These are phyloP conservation scores for Rostratula benghalensis DNA, from an alignment of 2,113 vertebrate genomes.

Conservation along the genomic window DNA sequence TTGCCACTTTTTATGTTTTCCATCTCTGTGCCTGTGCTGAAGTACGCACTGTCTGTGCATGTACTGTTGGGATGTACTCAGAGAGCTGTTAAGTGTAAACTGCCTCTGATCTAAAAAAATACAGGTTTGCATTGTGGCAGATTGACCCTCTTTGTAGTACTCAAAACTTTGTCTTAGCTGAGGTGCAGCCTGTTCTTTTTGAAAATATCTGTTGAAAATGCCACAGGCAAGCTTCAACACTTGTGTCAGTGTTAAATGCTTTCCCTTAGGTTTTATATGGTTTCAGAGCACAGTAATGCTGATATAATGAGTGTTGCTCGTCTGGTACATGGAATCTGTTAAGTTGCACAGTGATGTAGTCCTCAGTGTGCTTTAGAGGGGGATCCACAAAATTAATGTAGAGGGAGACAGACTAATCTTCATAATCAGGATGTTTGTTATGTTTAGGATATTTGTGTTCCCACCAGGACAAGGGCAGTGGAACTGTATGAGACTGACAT, in stretches of 20 bases:
- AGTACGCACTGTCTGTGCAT: background rate
- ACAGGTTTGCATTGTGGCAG: background rate
- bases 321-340: background rate
- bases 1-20: background rate
- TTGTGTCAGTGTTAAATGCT: background rate
- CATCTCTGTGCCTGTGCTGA: background rate
- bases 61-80: background rate
- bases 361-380: background rate
- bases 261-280: background rate
- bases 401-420: background rate
- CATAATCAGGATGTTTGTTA: background rate
- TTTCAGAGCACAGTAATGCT: background rate
- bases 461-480: background rate
- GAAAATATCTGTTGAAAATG: background rate
- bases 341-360: background rate
- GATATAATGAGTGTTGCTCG: background rate
- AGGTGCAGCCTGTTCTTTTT: background rate
- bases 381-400: background rate
- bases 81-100: background rate
- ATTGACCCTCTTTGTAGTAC: background rate
- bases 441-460: background rate
- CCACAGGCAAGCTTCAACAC: background rate
- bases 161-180: background rate
- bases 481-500: background rate
- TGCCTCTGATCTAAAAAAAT: background rate